These are phyloP conservation scores for Eretmochelys imbricata DNA, from an alignment of 2,113 vertebrate genomes.

Conservation along the genomic window DNA sequence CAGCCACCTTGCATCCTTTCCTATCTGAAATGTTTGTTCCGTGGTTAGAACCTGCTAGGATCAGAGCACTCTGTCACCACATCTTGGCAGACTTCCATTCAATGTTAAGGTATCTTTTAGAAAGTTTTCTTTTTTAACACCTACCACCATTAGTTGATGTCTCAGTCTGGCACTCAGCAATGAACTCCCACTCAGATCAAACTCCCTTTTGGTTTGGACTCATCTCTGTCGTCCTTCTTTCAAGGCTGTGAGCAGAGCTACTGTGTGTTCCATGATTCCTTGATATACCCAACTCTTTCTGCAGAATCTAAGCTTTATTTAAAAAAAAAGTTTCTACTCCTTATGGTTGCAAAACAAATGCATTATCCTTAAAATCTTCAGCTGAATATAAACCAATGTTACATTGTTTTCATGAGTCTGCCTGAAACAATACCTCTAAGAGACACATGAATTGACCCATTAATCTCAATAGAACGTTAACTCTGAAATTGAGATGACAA, in stretches of 20 bases:
- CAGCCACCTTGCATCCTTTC: background rate
- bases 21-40: background rate
- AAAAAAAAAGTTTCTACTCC: background rate
- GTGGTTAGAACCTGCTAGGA: background rate
- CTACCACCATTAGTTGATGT: background rate
- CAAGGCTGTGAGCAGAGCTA: background rate
- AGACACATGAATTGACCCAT: background rate
- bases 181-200: background rate
- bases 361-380: background rate
- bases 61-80: background rate
- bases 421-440: background rate
- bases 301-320: background rate
- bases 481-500: background rate
- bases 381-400: background rate
- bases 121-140: background rate
- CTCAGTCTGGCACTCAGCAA: background rate
- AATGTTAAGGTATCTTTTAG: background rate
- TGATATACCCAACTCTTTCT: background rate
- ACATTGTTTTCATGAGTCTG: background rate
- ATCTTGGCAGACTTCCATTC: background rate
- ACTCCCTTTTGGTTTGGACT: background rate
- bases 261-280: background rate
- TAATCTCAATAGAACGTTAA: background rate
- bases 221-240: background rate
- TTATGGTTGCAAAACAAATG: background rate